phyloP scores from a whole-genome alignment of 1,140 invertebrate species.

The Aphaenogaster rudis region DNA sequence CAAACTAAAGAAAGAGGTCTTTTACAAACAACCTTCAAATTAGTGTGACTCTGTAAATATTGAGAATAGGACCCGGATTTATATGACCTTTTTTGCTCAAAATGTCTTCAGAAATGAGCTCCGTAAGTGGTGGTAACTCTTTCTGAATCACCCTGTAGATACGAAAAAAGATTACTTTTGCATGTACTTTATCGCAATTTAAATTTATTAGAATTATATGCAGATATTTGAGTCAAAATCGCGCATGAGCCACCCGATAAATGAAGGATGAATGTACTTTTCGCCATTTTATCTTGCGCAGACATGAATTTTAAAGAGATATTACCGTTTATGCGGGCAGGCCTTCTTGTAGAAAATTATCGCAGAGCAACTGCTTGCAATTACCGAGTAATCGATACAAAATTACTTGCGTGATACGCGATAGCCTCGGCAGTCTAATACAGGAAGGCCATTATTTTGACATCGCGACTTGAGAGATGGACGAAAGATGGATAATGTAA shows the following conservation, averaged over 20 bases:
- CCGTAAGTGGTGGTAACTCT: no score
- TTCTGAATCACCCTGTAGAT: background rate
- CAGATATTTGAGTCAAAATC: background rate
- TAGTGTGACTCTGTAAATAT: no score
- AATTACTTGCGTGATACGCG: conserved; percentile 28
- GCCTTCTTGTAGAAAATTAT: conserved; percentile 36
- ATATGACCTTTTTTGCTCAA: no score
- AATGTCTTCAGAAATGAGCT: no score
- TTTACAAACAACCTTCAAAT: no score
- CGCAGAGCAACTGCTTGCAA: conserved; percentile 15
- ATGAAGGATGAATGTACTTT: conserved; percentile 10
- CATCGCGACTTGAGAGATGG: conserved; percentile 17
- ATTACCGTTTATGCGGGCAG: conserved; percentile 25
- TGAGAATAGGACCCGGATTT: no score
- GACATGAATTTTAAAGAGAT: conserved; percentile 43
- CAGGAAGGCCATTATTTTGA: conserved; percentile 49
- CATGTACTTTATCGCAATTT: background rate
- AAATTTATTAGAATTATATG: conserved; percentile 24
- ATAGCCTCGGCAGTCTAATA: conserved; percentile 4
- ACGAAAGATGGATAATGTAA: conserved; percentile 22
- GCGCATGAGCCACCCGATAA: background rate
- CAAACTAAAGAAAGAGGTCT: no score
- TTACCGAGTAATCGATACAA: conserved; percentile 47
- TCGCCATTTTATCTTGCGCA: conserved; percentile 26
- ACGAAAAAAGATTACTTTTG: background rate